A percentile compares a stretch with the other conserved stretches of the same genome.
Evolutionary conservation across 2,797 vertebrate species (phyloP).

Genomic region (Gambusia yucatana): DNA sequence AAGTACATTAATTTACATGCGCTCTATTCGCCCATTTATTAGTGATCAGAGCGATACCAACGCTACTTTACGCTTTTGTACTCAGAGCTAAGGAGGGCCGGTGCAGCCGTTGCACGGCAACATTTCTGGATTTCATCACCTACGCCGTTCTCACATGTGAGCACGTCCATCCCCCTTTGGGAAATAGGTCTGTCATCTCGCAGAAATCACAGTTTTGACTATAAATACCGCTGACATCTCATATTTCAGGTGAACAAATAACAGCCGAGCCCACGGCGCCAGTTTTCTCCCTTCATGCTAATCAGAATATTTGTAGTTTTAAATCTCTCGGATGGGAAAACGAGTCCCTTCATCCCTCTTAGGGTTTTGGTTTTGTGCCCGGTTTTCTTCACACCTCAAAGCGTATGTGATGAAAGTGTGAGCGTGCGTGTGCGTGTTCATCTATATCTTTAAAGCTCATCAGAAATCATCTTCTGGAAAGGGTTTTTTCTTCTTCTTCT

Average conservation of each 20-base stretch:
- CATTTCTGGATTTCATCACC: constrained; percentile 51
- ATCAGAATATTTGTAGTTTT: constrained; percentile 67
- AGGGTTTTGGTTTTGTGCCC: constrained; percentile 49
- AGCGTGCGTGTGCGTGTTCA: constrained; percentile 17
- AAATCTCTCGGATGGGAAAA: constrained; percentile 55
- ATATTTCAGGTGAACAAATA: constrained; percentile 72
- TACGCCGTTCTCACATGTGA: constrained; percentile 29
- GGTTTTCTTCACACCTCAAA: constrained; percentile 39
- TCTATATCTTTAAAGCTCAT: constrained; percentile 56
- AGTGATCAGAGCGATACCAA: constrained; percentile 7
- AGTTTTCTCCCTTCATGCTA: constrained; percentile 51
- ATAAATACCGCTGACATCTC: constrained; percentile 68
- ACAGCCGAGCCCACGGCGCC: constrained; percentile 39
- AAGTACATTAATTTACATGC: background rate
- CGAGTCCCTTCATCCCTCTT: constrained; percentile 47
- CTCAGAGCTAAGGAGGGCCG: constrained; percentile 44
- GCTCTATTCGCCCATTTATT: constrained; percentile 24
- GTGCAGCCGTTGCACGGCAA: constrained; percentile 26
- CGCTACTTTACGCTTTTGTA: constrained; percentile 37
- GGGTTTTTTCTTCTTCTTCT: constrained; percentile 51
- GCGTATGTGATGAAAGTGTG: constrained; percentile 17
- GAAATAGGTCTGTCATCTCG: constrained; percentile 60
- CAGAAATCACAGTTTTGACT: constrained; percentile 58
- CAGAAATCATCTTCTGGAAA: constrained; percentile 70
- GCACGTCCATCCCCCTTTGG: constrained; percentile 48